Percentiles rank a stretch among this genome's conserved stretches.
These are phyloP conservation scores for Pseudomyrmex cubaensis DNA, from an alignment of 1,140 invertebrate species.

Conservation along the genomic window DNA sequence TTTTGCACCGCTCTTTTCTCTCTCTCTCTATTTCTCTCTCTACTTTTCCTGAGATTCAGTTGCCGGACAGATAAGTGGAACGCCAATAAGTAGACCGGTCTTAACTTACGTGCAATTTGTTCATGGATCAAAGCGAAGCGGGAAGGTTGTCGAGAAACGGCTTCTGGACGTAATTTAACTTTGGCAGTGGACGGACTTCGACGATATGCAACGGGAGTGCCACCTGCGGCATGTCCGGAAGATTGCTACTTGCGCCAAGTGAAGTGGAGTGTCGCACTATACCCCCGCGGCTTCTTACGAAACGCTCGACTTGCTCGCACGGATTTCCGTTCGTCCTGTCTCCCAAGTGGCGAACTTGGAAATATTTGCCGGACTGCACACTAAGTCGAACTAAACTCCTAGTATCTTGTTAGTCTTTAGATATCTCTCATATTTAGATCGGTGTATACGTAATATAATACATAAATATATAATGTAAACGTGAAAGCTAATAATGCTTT, in stretches of 20 bases:
- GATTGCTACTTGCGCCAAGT: slow-evolving; percentile 23
- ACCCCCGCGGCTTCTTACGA: slow-evolving; percentile 1
- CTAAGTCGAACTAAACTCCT: neutral
- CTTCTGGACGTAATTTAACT: slow-evolving; percentile 65
- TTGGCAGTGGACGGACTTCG: slow-evolving; percentile 49
- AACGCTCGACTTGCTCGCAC: slow-evolving; percentile 13
- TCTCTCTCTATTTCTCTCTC: no score
- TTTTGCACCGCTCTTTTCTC: no score
- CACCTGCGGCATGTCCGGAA: slow-evolving; percentile 40
- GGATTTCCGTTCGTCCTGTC: slow-evolving; percentile 34
- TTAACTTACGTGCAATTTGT: slow-evolving; percentile 62
- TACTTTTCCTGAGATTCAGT: neutral
- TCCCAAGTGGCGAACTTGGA: slow-evolving; percentile 1
- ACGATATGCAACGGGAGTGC: slow-evolving; percentile 52
- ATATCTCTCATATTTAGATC: no score
- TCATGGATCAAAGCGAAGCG: slow-evolving; percentile 20
- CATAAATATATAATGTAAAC: no score
- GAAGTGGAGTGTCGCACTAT: slow-evolving; percentile 12
- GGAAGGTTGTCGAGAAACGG: slow-evolving; percentile 39
- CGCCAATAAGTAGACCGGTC: slow-evolving; percentile 49
- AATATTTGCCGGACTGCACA: neutral
- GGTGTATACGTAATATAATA: no score
- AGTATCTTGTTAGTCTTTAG: neutral
- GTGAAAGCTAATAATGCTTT: no score
- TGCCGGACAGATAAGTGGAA: slow-evolving; percentile 28